Evolutionary conservation across 92 coral and sea anemone genomes (phyloP), one percentile per base, ranked within the genome.

Genomic region (Pocillopora meandrina): DNA sequence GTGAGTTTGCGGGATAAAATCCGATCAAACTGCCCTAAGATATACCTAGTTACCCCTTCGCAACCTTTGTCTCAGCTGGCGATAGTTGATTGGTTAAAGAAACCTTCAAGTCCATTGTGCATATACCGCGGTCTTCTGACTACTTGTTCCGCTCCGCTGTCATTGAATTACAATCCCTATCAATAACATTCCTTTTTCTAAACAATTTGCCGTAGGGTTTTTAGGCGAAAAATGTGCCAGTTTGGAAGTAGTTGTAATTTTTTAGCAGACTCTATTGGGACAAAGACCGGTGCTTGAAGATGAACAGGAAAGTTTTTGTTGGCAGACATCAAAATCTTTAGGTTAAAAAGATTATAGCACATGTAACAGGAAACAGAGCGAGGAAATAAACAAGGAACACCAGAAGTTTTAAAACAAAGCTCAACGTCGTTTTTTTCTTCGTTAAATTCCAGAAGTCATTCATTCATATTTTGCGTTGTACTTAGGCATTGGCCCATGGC

Each of bases 391-490:
- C n/a, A n/a, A n/a, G n/a, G n/a, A n/a, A 72, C 86, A 47, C 80
- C 86, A 80, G 86, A 83, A 83, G 86, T 82, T 21, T 55, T 81
- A 47, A 19, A 61, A 71, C 35, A 21, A 72, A 56, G 23, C 33
- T 12, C 9, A 34, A 20, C 9, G 42, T 15, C 13, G 65, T 34
- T 52, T 69, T 20, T 15, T 4, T 10, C 20, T 12, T 42, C 49
- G 67, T 26, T 56, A 68, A 65, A 14, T 80, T 76, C 56, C 17
- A 20, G 52, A 20, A 12, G 61, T 15, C 71, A 66, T 12, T 68
- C 19, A 33, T 31, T 18, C 10, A 16, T 47, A 70, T 35, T 81
- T 65, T 35, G 74, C 13, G 61, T 12, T 49, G 16, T 56, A 20
- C 26, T 16, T 15, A 2, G 58, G 67, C 58, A 12, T 23, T n/a